Evolutionary conservation across 2,888 invertebrate genomes (phyloP).

Genomic region (Drosophila barbarae): DNA sequence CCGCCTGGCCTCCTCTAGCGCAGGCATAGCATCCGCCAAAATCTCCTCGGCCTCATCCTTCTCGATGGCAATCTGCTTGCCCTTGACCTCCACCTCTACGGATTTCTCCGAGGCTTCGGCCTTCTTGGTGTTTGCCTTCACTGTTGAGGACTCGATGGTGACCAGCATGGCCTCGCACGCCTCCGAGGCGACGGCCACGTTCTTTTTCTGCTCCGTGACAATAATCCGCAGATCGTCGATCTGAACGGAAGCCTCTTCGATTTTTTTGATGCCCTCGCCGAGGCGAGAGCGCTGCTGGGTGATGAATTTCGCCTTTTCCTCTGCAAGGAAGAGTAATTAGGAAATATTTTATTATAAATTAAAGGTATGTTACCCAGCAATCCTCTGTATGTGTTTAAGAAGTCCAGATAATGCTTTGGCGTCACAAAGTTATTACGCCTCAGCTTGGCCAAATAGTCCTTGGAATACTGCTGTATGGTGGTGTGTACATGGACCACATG

Average conservation of each 20-base stretch:
- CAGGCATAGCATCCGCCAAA: constrained; percentile 90
- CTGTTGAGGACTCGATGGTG: constrained; percentile 87
- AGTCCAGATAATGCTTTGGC: constrained; percentile 95
- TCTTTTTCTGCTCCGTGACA: constrained; percentile 89
- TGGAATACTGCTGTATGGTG: constrained; percentile 86
- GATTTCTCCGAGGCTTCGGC: constrained; percentile 89
- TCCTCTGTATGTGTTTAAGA: constrained; percentile 87
- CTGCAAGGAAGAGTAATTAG: constrained; percentile 41
- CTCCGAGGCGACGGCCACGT: constrained; percentile 89
- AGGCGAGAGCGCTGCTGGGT: constrained; percentile 76
- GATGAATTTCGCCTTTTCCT: constrained; percentile 77
- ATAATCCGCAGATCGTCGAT: constrained; percentile 89
- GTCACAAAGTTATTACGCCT: constrained; percentile 93
- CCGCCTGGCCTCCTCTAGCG: constrained; percentile 88
- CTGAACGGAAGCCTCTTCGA: constrained; percentile 92
- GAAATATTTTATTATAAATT: neutral
- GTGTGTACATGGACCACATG: constrained; percentile 93
- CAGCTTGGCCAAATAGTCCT: constrained; percentile 86
- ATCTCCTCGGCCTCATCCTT: constrained; percentile 91
- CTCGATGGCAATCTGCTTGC: constrained; percentile 88
- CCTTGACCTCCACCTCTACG: constrained; percentile 90
- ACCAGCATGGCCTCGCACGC: constrained; percentile 89
- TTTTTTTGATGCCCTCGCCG: constrained; percentile 80
- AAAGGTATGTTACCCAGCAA: constrained; percentile 82
- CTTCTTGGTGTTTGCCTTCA: constrained; percentile 88